A percentile compares a stretch with the other conserved stretches of the same genome.
Evolutionary conservation across 2,113 vertebrate genomes (phyloP).

Genomic region (Recurvirostra avosetta): DNA sequence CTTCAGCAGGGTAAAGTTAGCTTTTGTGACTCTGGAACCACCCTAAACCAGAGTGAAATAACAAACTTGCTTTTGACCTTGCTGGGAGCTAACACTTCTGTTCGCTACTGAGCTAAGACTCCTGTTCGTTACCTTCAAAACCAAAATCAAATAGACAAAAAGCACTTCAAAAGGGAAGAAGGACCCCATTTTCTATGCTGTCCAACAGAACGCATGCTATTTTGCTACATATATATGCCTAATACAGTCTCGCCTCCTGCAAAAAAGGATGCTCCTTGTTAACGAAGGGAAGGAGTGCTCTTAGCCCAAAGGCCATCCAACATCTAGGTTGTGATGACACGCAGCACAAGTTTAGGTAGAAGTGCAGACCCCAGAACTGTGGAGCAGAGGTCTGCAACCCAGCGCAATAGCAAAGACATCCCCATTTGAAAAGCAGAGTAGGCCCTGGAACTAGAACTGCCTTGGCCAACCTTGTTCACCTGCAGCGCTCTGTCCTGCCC

Average conservation of each 20-base stretch:
- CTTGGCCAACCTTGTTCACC: not conserved
- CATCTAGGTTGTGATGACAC: not conserved
- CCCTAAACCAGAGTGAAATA: not conserved
- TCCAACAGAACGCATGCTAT: not conserved
- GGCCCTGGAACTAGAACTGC: not conserved
- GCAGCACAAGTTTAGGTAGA: not conserved
- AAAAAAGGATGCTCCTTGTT: not conserved
- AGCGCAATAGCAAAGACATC: not conserved
- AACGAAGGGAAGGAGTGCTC: not conserved
- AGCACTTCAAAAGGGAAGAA: not conserved
- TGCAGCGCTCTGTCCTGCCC: not conserved
- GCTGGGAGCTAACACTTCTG: not conserved
- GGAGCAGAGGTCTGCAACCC: not conserved
- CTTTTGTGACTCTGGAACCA: not conserved
- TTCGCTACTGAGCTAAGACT: not conserved
- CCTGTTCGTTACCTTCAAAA: not conserved
- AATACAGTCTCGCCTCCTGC: not conserved
- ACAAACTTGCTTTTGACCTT: not conserved
- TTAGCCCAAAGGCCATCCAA: not conserved
- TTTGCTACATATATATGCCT: not conserved
- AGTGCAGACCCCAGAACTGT: not conserved
- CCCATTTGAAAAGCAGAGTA: not conserved
- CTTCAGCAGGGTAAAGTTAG: not conserved
- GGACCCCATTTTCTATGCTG: not conserved
- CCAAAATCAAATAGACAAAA: not conserved